A percentile compares a stretch with the other conserved stretches of the same genome.
These are phyloP conservation scores for Plebejus argus DNA, from an alignment of 2,888 invertebrate species.

Conservation along the genomic window DNA sequence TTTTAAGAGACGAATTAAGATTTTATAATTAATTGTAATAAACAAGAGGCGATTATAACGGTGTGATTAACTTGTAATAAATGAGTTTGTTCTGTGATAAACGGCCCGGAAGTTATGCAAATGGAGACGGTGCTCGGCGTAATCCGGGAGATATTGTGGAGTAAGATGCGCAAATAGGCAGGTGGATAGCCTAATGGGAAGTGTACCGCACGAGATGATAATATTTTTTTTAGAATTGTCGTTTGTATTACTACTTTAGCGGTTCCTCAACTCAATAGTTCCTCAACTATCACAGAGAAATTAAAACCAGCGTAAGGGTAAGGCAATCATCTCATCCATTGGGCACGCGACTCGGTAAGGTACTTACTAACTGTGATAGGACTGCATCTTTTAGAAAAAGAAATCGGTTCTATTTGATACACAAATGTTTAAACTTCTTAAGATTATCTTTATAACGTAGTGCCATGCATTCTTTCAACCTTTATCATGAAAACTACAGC, in stretches of 20 bases:
- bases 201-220: background rate
- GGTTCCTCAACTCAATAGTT: too few species aligned
- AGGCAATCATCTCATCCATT: too few species aligned
- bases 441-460: background rate
- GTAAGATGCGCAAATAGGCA: background rate
- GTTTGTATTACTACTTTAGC: too few species aligned
- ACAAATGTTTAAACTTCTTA: background rate
- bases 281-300: too few species aligned
- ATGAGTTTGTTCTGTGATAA: conserved; percentile 2
- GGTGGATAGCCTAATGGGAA: background rate
- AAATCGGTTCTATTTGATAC: too few species aligned
- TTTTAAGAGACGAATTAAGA: background rate
- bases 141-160: background rate
- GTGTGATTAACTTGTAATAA: background rate
- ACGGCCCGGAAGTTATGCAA: background rate
- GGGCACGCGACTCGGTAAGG: too few species aligned
- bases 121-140: background rate
- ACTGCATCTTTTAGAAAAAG: too few species aligned
- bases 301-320: too few species aligned
- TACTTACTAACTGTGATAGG: too few species aligned
- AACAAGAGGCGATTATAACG: conserved; percentile 10
- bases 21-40: conserved; percentile 13
- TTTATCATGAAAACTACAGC: background rate
- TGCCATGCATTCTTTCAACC: background rate
- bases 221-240: too few species aligned